Conservation (phyloP, 92 coral and sea anemone genomes). For the Scolanthus callimorphus region DNA sequence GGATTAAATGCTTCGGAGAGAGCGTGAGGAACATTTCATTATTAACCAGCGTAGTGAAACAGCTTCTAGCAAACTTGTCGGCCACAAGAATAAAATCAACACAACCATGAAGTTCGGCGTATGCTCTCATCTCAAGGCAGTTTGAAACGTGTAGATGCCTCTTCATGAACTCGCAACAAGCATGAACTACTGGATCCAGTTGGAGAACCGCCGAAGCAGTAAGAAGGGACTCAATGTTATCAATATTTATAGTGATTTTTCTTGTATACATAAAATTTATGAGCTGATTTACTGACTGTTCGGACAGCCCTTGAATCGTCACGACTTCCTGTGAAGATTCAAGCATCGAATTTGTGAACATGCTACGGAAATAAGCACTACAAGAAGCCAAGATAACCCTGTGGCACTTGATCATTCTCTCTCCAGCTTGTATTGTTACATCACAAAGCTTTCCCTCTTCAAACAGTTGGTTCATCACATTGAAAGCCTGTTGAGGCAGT, state of each 20-base stretch:
- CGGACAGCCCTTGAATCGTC: constrained; percentile 84
- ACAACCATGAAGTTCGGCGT: constrained; percentile 92
- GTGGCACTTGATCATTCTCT: constrained; percentile 77
- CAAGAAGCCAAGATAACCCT: constrained; percentile 92
- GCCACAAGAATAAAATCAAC: constrained; percentile 71
- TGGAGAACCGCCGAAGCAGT: constrained; percentile 91
- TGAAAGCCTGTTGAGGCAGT: constrained; percentile 69
- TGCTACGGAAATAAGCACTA: constrained; percentile 92
- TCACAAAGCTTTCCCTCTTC: constrained; percentile 85
- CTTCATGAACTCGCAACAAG: constrained; percentile 94
- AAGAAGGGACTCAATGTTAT: constrained; percentile 83
- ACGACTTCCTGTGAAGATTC: constrained; percentile 73
- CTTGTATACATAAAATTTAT: constrained; percentile 85
- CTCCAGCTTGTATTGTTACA: constrained; percentile 78
- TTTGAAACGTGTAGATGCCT: constrained; percentile 85
- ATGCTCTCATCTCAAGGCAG: constrained; percentile 91
- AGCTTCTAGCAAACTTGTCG: constrained; percentile 65
- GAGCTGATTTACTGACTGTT: constrained; percentile 74
- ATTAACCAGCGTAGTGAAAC: constrained; percentile 67
- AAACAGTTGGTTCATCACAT: constrained; percentile 63
- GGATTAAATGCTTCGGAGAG: constrained; percentile 60
- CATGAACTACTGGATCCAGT: constrained; percentile 84
- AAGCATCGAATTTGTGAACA: constrained; percentile 93
- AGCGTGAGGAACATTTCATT: constrained; percentile 77
- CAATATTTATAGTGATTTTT: constrained; percentile 75